Percentiles rank a stretch among this genome's conserved stretches.
Evolutionary conservation across 2,888 invertebrate species (phyloP).

Genomic region (Mactromeris polynyma): DNA sequence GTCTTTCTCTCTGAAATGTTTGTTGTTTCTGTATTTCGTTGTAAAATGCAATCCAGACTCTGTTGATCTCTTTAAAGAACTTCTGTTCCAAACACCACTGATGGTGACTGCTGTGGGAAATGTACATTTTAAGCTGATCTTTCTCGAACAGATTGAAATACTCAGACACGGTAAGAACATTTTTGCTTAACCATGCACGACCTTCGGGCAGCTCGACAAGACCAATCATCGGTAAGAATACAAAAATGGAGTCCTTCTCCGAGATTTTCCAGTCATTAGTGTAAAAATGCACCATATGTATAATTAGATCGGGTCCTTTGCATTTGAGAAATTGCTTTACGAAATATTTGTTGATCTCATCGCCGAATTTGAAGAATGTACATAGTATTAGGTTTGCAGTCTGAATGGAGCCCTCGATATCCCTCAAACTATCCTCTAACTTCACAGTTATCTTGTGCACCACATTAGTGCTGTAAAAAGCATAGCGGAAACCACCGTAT

Average conservation of each 20-base stretch:
- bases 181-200: constrained; percentile 77
- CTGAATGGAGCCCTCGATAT: constrained; percentile 55
- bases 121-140: constrained; percentile 51
- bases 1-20: constrained; percentile 67
- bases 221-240: constrained; percentile 77
- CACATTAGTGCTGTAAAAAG: constrained; percentile 68
- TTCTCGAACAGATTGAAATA: constrained; percentile 59
- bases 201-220: constrained; percentile 74
- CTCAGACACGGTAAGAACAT: constrained; percentile 67
- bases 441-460: constrained; percentile 67
- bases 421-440: constrained; percentile 58
- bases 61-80: constrained; percentile 46
- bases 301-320: constrained; percentile 75
- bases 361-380: constrained; percentile 71
- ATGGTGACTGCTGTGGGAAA: constrained; percentile 37
- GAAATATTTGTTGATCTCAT: constrained; percentile 72
- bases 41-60: constrained; percentile 72
- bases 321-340: constrained; percentile 75
- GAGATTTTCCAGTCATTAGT: constrained; percentile 42
- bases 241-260: constrained; percentile 56
- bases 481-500: constrained; percentile 57
- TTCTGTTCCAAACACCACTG: constrained; percentile 48
- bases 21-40: constrained; percentile 66
- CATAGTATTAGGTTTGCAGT: constrained; percentile 65
- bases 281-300: constrained; percentile 70